Percentiles rank a stretch among this genome's conserved stretches.
These are phyloP conservation scores for Dermatophagoides farinae DNA, from an alignment of 1,140 invertebrate species.

Conservation along the genomic window DNA sequence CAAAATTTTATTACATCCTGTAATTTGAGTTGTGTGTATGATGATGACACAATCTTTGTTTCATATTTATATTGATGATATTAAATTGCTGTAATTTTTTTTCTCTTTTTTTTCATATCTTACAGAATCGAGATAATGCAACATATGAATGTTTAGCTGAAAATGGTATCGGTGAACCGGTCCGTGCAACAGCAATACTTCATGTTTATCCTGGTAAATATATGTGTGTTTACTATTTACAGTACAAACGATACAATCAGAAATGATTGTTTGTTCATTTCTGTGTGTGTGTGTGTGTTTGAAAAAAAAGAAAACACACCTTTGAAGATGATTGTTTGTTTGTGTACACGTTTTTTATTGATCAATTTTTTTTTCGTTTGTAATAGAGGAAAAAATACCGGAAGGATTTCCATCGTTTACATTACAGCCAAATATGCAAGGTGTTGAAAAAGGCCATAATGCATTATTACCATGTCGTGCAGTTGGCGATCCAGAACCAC, in stretches of 20 bases:
- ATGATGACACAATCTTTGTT: too few relatives aligned
- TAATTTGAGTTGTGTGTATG: too few relatives aligned
- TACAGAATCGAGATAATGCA: conserved; percentile 49
- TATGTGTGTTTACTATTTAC: not conserved
- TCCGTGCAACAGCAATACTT: conserved; percentile 62
- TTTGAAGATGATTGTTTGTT: too few relatives aligned
- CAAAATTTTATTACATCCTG: too few relatives aligned
- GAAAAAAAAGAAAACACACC: too few relatives aligned
- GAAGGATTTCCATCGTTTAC: conserved; percentile 73
- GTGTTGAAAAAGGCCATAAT: conserved; percentile 84
- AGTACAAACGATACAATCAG: not conserved
- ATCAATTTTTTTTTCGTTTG: conserved; percentile 8
- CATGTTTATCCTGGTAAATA: conserved; percentile 65
- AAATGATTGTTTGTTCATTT: too few relatives aligned
- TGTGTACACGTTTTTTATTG: too few relatives aligned
- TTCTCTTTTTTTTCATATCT: not conserved
- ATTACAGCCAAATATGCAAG: conserved; percentile 53
- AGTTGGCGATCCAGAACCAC: conserved; percentile 57
- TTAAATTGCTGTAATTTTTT: not conserved
- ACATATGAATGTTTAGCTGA: conserved; percentile 88
- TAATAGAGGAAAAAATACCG: conserved; percentile 55
- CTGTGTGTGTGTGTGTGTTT: too few relatives aligned
- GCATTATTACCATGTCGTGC: conserved; percentile 68
- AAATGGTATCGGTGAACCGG: conserved; percentile 83
- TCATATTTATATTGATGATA: not conserved